These are phyloP conservation scores for Diploscapter pachys DNA, from an alignment of 1,140 invertebrate species.

Conservation along the genomic window DNA sequence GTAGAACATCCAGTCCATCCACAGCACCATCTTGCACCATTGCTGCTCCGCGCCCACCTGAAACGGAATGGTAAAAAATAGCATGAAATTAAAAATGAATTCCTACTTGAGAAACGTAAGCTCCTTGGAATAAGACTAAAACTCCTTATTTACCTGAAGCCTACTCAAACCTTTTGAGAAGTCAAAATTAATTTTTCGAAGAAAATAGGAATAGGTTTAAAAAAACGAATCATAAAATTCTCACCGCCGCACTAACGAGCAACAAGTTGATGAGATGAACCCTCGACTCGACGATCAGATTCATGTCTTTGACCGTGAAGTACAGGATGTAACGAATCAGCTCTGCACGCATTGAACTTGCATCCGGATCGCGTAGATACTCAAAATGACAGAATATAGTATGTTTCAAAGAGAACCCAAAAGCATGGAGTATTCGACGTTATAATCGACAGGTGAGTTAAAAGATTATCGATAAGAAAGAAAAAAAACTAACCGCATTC, in stretches of 20 bases:
- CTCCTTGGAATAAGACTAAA: too few relatives aligned
- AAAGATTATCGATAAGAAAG: not conserved
- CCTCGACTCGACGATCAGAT: not conserved
- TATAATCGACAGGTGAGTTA: not conserved
- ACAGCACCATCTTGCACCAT: conserved; percentile 18
- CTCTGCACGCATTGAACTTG: conserved; percentile 5
- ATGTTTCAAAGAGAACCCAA: not conserved
- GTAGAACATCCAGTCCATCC: conserved; percentile 16
- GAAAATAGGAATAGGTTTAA: not conserved
- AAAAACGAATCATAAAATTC: not conserved
- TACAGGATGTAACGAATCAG: conserved; percentile 10
- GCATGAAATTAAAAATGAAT: not conserved
- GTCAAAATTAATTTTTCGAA: not conserved
- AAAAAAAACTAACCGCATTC: conserved; percentile 1
- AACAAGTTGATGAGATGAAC: conserved; percentile 12
- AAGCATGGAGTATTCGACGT: too few relatives aligned
- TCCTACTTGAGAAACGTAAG: not conserved
- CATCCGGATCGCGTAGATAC: conserved; percentile 6
- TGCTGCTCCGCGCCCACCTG: conserved; percentile 6
- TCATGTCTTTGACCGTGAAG: not conserved
- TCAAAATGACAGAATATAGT: not conserved
- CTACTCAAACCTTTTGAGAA: not conserved
- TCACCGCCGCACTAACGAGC: conserved; percentile 3
- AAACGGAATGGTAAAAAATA: not conserved
- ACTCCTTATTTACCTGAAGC: not conserved